Conservation (phyloP, 2,888 invertebrate genomes). For the Chelonus formosanus region DNA sequence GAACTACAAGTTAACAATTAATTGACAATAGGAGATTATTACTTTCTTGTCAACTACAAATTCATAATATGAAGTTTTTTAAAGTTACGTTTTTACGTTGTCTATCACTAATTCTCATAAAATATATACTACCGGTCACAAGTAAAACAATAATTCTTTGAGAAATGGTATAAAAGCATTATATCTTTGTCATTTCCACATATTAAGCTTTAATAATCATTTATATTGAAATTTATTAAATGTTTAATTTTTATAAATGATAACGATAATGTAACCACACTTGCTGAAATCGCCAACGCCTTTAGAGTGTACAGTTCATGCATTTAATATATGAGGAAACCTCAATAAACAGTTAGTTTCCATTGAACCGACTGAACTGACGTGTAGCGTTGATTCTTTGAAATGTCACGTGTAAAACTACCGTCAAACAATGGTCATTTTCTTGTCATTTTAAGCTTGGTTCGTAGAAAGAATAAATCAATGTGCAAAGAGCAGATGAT, state of each 20-base stretch:
- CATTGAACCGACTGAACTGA: slow-evolving; percentile 20
- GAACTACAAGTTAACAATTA: slow-evolving; percentile 4
- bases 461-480: no score
- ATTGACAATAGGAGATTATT: no score
- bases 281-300: slow-evolving; percentile 58
- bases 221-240: slow-evolving; percentile 10
- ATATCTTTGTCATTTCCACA: not conserved
- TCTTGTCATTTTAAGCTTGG: not conserved
- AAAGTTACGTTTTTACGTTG: no score
- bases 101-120: no score
- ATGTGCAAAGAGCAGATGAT: no score
- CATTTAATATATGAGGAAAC: slow-evolving; percentile 39
- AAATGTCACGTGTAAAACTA: slow-evolving; percentile 8
- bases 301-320: slow-evolving; percentile 63
- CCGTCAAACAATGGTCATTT: slow-evolving; percentile 10
- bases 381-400: slow-evolving; percentile 14
- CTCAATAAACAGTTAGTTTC: slow-evolving; percentile 23
- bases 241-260: slow-evolving; percentile 31
- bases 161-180: no score
- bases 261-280: slow-evolving; percentile 42
- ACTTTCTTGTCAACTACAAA: no score
- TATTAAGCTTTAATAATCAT: slow-evolving; percentile 7
- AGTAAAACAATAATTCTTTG: no score
- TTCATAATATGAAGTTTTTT: no score
- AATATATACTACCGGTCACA: no score